Conservation (phyloP, 1,140 invertebrate genomes). For the Matsumurasca onukii region DNA sequence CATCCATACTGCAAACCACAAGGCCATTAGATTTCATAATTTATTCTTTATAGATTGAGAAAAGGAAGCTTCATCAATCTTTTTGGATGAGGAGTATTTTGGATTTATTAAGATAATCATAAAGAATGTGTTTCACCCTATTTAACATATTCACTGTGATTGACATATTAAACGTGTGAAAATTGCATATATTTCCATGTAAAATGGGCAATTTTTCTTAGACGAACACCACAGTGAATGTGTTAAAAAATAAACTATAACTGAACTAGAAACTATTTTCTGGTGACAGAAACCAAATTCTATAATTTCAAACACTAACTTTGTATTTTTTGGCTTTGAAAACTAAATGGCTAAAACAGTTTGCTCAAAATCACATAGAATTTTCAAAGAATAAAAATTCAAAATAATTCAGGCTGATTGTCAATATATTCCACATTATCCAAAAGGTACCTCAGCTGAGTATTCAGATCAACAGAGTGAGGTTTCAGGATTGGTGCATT, state of each 20-base stretch:
- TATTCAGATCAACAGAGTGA: background rate
- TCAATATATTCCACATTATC: background rate
- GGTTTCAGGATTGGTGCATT: background rate
- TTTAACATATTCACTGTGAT: background rate
- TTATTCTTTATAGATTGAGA: background rate
- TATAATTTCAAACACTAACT: too few species aligned
- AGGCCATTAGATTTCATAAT: background rate
- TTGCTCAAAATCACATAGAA: too few species aligned
- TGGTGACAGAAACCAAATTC: too few species aligned
- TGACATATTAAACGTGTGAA: background rate
- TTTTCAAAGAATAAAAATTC: too few species aligned
- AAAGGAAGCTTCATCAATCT: background rate
- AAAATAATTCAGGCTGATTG: too few species aligned
- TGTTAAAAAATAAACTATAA: too few species aligned
- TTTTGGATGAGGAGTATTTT: background rate
- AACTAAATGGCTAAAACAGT: too few species aligned
- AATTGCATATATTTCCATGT: background rate
- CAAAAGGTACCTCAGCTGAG: background rate
- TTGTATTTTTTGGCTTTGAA: too few species aligned
- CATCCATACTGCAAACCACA: constrained; percentile 56
- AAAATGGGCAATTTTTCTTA: too few species aligned
- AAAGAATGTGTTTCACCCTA: background rate
- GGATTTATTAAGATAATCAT: background rate
- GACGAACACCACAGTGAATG: too few species aligned
- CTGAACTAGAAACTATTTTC: too few species aligned